Evolutionary conservation across 2,113 vertebrate species (phyloP), one percentile per base, ranked within the genome.

Genomic region (Corythoichthys intestinalis): DNA sequence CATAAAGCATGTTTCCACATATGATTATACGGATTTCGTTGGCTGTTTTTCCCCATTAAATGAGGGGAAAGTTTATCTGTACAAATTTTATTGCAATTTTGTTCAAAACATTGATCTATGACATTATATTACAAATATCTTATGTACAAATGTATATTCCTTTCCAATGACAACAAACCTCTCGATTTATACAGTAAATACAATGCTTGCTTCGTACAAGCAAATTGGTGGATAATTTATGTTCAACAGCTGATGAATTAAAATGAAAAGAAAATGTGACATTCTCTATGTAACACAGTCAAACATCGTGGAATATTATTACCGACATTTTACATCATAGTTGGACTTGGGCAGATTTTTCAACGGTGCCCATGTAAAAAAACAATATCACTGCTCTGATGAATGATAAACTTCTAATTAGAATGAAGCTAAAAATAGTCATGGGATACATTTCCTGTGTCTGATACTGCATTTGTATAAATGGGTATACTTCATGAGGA

Each of bases 381-480:
- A 52, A 28, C 70, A 62, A 70, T 76, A 15, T 65, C 68, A 64
- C n/a, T 53, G 35, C 70, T 81, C 44, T 60, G 80, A 76, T 75
- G 83, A 87, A 85, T 81, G 77, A 63, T 77, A 76, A 83, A 83
- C 76, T 71, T 74, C 58, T 61, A 44, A 67, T 75, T 72, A 66
- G 60, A 61, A 77, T 75, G 67, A 74, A 72, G 74, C 4, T n/a
- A 75, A 83, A 81, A 15, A 38, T 56, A 76, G 71, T 92, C 94
- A 94, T 91, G 85, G 94, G 94, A 94, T 92, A 82, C 35, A 47
- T 80, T 87, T 94, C 93, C 94, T 94, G 93, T 93, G 94, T 95
- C 92, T 71, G 70, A 75, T 69, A 53, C 69, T 80, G 62, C 35
- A 38, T 80, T 72, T 75, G 56, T 60, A 52, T 47, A 60, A 50